A percentile compares a stretch with the other conserved stretches of the same genome.
Conservation (phyloP, 2,797 vertebrate genomes). For the Bovichtus variegatus region DNA sequence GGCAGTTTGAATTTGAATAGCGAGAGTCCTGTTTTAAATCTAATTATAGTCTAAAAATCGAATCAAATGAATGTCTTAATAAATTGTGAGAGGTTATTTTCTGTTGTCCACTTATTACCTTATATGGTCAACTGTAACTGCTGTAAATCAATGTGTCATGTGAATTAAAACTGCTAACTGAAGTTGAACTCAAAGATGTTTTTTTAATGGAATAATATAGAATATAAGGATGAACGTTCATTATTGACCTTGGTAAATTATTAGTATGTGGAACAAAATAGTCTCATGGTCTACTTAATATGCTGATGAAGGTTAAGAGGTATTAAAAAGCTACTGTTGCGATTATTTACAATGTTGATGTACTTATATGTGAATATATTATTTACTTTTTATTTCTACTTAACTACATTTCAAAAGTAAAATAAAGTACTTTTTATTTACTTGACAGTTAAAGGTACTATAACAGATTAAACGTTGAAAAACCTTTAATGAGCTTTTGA, state of each 20-base stretch:
- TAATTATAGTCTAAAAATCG: not conserved
- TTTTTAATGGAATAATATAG: not conserved
- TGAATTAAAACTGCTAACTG: not conserved
- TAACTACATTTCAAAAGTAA: not conserved
- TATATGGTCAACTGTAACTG: not conserved
- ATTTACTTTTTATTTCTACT: not conserved
- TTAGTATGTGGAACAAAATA: too few species aligned
- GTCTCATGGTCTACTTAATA: too few species aligned
- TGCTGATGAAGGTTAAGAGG: not conserved
- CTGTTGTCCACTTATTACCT: too few species aligned
- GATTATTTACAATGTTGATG: too few species aligned
- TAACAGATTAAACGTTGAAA: not conserved
- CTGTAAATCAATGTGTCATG: not conserved
- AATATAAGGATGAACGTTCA: not conserved
- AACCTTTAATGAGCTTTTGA: not conserved
- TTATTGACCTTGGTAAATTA: not conserved
- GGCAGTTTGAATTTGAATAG: not conserved
- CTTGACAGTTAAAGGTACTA: not conserved
- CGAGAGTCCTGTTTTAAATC: not conserved
- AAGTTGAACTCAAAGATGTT: not conserved
- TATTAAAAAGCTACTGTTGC: too few species aligned
- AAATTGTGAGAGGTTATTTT: not conserved
- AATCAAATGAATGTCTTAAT: not conserved
- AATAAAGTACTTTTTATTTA: not conserved
- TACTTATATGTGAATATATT: too few species aligned